Evolutionary conservation across 2,113 vertebrate species (phyloP), one percentile per base, ranked within the genome.

Genomic region (Galeopterus variegatus): DNA sequence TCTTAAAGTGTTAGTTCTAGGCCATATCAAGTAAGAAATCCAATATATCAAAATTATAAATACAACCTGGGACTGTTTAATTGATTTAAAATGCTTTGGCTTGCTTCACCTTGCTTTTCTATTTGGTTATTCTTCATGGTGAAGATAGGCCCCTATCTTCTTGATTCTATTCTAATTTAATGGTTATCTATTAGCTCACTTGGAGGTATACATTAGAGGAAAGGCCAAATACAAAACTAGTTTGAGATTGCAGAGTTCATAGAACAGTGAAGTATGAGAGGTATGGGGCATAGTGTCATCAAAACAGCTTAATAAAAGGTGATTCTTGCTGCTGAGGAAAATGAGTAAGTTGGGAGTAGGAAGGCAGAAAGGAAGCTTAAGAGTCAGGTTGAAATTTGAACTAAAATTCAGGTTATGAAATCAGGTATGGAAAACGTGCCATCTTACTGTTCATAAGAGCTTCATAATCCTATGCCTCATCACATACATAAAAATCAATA

Each of bases 101-200:
- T 88, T 90, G 36, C 18, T 83, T 97, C 62, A 50, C 26, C 92
- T 96, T 88, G 7, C n/a, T 73, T 65, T 90, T 33, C 79, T 72
- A 14, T 64, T 86, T 82, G 56, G 73, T 82, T 70, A 45, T 91
- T 94, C 48, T 36, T 88, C 48, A 33, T n/a, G 45, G 50, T 48
- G 56, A 65, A n/a, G 45, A 56, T 17, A 85, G 69, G 6, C 2
- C 33, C 5, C 36, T 50, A 14, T 41, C n/a, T 84, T 90, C 77
- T 94, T 50, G 15, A 76, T 90, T 65, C 56, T 21, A 58, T 72
- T 85, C 15, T 33, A 87, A 76, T 64, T 62, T 18, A 50, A 6
- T 41, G 24, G 17, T 65, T 45, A 76, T 1, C 10, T 52, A 13
- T 69, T 83, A 60, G 33, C 17, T 81, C 1, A 1, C 14, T 36